These are phyloP conservation scores for Nomada fucata DNA, from an alignment of 2,888 invertebrate species.

Conservation along the genomic window DNA sequence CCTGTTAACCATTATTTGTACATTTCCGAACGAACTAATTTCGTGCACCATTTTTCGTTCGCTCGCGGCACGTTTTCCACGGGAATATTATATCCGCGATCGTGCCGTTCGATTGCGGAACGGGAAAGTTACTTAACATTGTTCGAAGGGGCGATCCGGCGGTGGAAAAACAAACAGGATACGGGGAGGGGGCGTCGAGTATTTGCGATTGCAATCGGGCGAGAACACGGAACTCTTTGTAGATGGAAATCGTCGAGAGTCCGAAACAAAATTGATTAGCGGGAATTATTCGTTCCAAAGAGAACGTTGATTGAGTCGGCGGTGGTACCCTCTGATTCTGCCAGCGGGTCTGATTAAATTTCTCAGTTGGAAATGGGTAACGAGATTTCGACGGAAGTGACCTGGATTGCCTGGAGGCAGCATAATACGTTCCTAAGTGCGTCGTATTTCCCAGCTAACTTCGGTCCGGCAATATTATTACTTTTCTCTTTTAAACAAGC, in stretches of 20 bases:
- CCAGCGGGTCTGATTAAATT: constrained; percentile 66
- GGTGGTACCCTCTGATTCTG: constrained; percentile 54
- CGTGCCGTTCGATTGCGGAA: background rate
- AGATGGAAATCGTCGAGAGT: constrained; percentile 34
- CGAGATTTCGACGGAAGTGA: constrained; percentile 64
- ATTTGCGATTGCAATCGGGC: background rate
- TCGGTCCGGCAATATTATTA: constrained; percentile 1
- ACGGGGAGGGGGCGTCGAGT: background rate
- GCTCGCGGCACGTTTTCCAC: background rate
- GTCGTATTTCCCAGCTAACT: constrained; percentile 31
- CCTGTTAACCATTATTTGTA: constrained; percentile 53
- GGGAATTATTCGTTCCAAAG: constrained; percentile 55
- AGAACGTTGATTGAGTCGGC: constrained; percentile 64
- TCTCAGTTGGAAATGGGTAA: constrained; percentile 66
- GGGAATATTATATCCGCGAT: constrained; percentile 3
- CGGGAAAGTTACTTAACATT: background rate
- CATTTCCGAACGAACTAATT: constrained; percentile 43
- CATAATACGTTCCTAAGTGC: constrained; percentile 47
- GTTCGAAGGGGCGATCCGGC: background rate
- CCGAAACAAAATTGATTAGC: constrained; percentile 67
- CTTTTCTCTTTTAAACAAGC: constrained; percentile 18
- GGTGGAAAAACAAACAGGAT: background rate
- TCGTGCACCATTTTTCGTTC: background rate
- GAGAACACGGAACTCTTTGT: constrained; percentile 22
- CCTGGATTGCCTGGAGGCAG: constrained; percentile 50